Evolutionary conservation across 2,797 vertebrate species (phyloP), one percentile per base, ranked within the genome.

Genomic region (Aplochiton taeniatus): DNA sequence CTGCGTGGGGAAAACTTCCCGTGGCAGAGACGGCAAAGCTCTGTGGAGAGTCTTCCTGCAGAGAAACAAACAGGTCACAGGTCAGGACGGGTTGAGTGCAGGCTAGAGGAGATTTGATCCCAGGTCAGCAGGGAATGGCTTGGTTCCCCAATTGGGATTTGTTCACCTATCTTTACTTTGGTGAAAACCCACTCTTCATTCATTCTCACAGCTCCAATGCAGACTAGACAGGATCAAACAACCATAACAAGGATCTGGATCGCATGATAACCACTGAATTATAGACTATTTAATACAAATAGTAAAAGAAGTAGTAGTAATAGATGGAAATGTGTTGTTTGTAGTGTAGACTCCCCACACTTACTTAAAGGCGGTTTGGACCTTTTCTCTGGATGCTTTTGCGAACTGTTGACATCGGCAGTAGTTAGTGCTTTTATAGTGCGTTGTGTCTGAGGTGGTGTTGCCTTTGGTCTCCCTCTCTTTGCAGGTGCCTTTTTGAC

Each of bases 1-100:
- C 95, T 95, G 78, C 95, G 86, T 0, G 93, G 92, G 0, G 96
- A 96, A 77, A 98, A 98, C 84, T 92, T 96, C 0, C 97, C 96
- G 0, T 99, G 97, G 87, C 97, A 99, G 41, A 99, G 93, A 4
- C 96, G 95, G 62, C 97, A 99, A 68, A 94, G 79, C 0, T 93
- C 94, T 0, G 92, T 88, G 61, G 90, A 90, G 14, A 81, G 66
- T 52, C 89, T 78, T 65, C 88, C 82, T 0, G 80, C 50, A 41
- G 90, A 93, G 95, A 88, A 49, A 10, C 13, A 46, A 41, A 55
- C 8, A 66, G 49, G 59, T 41, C 58, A 20, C 7, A 55, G 56
- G 41, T 51, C n/a, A 47, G 13, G 13, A 4, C 1, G n/a, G 47
- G 13, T 2, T 31, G 31, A 31, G 31, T 31, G 31, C 3, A 31